phyloP scores from a whole-genome alignment of 1,140 invertebrate species.

The Coptotermes formosanus region DNA sequence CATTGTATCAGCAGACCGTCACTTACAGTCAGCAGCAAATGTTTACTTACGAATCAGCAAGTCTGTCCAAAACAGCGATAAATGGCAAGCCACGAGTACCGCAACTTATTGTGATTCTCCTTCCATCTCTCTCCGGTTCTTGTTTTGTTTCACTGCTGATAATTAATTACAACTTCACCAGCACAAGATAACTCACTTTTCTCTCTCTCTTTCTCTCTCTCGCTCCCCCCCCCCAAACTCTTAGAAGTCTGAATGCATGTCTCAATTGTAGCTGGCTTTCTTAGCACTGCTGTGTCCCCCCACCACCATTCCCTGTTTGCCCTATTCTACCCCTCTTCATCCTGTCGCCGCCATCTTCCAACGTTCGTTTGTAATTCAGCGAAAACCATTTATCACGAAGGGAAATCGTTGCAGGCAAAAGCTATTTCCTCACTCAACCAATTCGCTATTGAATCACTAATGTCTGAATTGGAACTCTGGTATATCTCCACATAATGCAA shows the following conservation, averaged over 20 bases:
- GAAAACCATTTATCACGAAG: constrained; percentile 3
- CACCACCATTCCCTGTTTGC: background rate
- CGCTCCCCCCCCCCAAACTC: background rate
- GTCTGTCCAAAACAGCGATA: background rate
- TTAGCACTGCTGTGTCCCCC: background rate
- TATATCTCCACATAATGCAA: background rate
- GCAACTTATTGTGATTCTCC: background rate
- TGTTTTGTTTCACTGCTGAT: constrained; percentile 16
- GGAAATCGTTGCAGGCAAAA: constrained; percentile 17
- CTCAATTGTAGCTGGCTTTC: constrained; percentile 15
- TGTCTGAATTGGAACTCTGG: background rate
- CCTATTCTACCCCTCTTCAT: background rate
- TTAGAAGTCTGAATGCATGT: background rate
- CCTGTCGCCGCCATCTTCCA: constrained; percentile 8
- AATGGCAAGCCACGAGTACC: background rate
- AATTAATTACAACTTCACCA: constrained; percentile 10
- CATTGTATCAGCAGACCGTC: background rate
- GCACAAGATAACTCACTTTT: constrained; percentile 16
- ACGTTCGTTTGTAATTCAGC: constrained; percentile 5
- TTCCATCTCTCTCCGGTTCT: background rate
- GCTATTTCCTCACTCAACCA: constrained; percentile 17
- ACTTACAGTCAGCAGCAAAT: background rate
- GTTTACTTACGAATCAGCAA: background rate
- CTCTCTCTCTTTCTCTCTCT: background rate
- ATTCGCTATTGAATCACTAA: constrained; percentile 9